Base-by-base conservation (phyloP, 2,797 vertebrate species). In the Clarias laeviceps region DNA sequence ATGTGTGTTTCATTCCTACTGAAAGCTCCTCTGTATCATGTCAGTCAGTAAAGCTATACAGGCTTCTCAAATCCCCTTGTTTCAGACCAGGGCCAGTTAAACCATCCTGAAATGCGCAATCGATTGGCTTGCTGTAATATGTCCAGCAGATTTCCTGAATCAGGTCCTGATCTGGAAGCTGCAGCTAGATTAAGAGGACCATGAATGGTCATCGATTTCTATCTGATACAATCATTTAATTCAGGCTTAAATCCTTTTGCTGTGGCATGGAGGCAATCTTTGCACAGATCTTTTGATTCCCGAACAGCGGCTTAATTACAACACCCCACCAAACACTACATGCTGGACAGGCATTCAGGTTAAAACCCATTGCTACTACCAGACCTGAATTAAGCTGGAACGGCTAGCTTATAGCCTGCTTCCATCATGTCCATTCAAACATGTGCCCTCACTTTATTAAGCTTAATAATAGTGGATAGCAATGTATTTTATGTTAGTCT, bases 141-240 rank as follows among this genome's bases (percentile, higher is more conserved):
- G 93, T 92, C 92, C 94, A 94, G 93, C 91, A 95, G 93, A 95
- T 95, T 94, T 94, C 94, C 89, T 94, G 91, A 91, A 88, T 92
- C 88, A 45, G 90, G 88, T 88, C 92, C 90, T 93, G 93, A 95
- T 95, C 94, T 91, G 90, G 92, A 91, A 92, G 91, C 93, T 89
- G 88, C 90, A 65, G 92, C 91, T 87, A 93, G 94, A 95, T 95
- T 95, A 95, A 93, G 93, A 92, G 93, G 94, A 92, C 90, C 94
- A 94, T 95, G 93, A 94, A 95, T 94, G 94, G 93, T 90, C 93
- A 95, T 95, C 45, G 94, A 96, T 95, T 95, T 95, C 93, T 93
- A 95, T 94, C 94, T 94, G 95, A 95, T 95, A 95, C 94, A 94
- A 95, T 96, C 95, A 95, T 95, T 95, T 95, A 92, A 94, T 95